Conservation (phyloP, 2,113 vertebrate species). For the Colistium nudipinnis region DNA sequence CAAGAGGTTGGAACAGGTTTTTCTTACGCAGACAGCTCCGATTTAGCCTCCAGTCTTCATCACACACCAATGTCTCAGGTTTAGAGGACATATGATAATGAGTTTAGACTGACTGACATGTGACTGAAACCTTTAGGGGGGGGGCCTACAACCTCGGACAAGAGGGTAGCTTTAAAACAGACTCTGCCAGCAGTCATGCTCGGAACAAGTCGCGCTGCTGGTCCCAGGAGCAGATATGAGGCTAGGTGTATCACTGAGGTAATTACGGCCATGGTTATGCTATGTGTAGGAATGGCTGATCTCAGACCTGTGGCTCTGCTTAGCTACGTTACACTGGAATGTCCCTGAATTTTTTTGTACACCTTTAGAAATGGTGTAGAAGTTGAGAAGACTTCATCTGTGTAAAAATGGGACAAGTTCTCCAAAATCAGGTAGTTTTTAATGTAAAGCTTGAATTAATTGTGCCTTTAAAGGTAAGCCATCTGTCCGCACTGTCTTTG, state of each 20-base stretch:
- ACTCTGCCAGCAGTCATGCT: conserved; percentile 69
- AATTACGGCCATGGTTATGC: conserved; percentile 71
- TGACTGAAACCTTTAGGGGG: conserved; percentile 68
- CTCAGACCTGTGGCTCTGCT: conserved; percentile 67
- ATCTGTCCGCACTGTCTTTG: no score
- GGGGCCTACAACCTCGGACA: conserved; percentile 58
- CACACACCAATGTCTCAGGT: conserved; percentile 68
- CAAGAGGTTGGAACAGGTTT: conserved; percentile 80
- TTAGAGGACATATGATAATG: conserved; percentile 83
- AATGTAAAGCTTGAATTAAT: background rate
- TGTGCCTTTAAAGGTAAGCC: background rate
- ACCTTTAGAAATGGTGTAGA: conserved; percentile 3
- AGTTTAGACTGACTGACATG: conserved; percentile 73
- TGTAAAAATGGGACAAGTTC: background rate
- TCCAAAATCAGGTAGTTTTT: background rate
- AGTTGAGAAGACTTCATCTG: conserved; percentile 1
- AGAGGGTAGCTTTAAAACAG: conserved; percentile 67
- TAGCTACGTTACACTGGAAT: conserved; percentile 30
- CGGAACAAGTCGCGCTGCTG: conserved; percentile 63
- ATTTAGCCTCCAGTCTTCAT: conserved; percentile 75
- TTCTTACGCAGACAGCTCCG: conserved; percentile 72
- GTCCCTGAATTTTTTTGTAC: conserved; percentile 46
- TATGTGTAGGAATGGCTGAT: conserved; percentile 74
- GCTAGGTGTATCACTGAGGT: conserved; percentile 71
- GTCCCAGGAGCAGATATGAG: conserved; percentile 68